Conservation (phyloP, 2,797 vertebrate species). For the Periophthalmus magnuspinnatus region DNA sequence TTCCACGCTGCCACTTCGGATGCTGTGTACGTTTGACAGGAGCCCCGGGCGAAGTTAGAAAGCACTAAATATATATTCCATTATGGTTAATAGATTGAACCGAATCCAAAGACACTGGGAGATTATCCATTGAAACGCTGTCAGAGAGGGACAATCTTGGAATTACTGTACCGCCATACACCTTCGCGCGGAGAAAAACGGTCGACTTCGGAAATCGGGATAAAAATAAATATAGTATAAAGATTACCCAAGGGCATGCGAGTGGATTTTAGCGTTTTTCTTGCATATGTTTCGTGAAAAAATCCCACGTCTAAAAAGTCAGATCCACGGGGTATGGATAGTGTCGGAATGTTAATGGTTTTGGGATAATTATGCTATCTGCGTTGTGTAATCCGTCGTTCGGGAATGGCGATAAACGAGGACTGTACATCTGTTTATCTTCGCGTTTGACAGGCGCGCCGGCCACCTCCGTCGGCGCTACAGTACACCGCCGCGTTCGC, state of each 20-base stretch:
- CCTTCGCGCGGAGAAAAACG: conserved; percentile 55
- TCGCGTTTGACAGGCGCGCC: conserved; percentile 50
- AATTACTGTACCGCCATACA: conserved; percentile 62
- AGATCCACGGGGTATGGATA: conserved; percentile 66
- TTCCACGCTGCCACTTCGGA: conserved; percentile 69
- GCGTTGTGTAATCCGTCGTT: conserved; percentile 69
- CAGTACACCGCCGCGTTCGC: conserved; percentile 25
- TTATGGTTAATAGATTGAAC: conserved; percentile 77
- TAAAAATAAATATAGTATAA: conserved; percentile 72
- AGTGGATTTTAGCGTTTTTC: conserved; percentile 61
- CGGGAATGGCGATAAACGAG: conserved; percentile 63
- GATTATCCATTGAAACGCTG: conserved; percentile 77
- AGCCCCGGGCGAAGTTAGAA: conserved; percentile 78
- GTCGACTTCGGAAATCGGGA: conserved; percentile 45
- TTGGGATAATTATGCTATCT: conserved; percentile 79
- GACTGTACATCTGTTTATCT: conserved; percentile 72
- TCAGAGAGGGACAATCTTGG: conserved; percentile 70
- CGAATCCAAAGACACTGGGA: conserved; percentile 72
- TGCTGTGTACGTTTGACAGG: conserved; percentile 68
- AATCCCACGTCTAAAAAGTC: conserved; percentile 53
- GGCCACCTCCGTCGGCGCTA: conserved; percentile 39
- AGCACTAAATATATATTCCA: conserved; percentile 77
- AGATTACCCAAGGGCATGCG: conserved; percentile 67
- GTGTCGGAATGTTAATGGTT: conserved; percentile 76
- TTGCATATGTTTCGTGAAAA: conserved; percentile 50